Conservation (phyloP, 2,888 invertebrate genomes). For the Ecliptopera silaceata region DNA sequence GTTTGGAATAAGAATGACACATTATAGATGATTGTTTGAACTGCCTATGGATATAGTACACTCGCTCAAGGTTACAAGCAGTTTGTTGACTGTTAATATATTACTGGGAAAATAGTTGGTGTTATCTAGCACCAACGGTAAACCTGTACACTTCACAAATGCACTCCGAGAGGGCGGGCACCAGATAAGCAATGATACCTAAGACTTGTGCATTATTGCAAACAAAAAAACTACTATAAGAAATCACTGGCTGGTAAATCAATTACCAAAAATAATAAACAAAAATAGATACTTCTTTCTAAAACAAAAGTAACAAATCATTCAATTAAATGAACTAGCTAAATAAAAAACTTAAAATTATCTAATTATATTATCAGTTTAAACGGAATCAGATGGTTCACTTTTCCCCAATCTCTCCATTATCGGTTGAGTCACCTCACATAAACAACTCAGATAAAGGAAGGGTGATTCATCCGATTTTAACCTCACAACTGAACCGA, state of each 20-base stretch:
- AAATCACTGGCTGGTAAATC: constrained; percentile 38
- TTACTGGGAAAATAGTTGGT: background rate
- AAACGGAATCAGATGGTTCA: constrained; percentile 8
- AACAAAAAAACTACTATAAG: constrained; percentile 33
- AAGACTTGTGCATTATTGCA: constrained; percentile 31
- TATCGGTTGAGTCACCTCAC: background rate
- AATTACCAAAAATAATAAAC: constrained; percentile 48
- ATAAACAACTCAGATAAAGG: background rate
- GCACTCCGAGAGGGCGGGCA: background rate
- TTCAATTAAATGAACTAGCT: constrained; percentile 43
- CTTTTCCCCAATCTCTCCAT: background rate
- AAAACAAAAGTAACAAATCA: constrained; percentile 73
- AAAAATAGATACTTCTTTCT: constrained; percentile 71
- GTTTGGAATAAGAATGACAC: background rate
- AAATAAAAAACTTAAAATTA: constrained; percentile 67
- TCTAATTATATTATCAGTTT: too few species aligned
- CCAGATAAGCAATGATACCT: constrained; percentile 20
- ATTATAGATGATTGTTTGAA: background rate
- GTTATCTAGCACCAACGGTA: background rate
- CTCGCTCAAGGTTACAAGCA: background rate
- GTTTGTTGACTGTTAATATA: background rate
- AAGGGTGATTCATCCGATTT: constrained; percentile 3
- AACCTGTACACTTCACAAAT: background rate
- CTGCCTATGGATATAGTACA: background rate
- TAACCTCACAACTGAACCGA: background rate